Percentiles rank a stretch among this genome's conserved stretches.
These are phyloP conservation scores for Acridotheres tristis DNA, from an alignment of 2,797 vertebrate genomes.

Conservation along the genomic window DNA sequence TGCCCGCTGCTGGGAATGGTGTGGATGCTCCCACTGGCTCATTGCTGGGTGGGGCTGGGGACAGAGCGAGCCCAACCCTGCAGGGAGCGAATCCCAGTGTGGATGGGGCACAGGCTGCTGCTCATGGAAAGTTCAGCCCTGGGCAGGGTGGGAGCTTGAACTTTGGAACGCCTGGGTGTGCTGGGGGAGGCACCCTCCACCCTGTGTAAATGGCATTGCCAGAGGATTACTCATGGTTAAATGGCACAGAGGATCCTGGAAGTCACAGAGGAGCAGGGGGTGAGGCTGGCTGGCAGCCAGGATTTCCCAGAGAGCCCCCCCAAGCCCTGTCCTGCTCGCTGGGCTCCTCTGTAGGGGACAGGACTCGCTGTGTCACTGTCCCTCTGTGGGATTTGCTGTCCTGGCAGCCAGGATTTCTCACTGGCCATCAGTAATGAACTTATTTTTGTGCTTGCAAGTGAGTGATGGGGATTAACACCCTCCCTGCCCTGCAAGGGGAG, in stretches of 20 bases:
- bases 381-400: neutral
- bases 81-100: rapidly evolving
- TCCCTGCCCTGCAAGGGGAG: neutral
- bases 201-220: neutral
- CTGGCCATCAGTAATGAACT: neutral
- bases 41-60: neutral
- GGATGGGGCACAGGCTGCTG: neutral
- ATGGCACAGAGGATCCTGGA: neutral
- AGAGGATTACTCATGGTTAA: neutral
- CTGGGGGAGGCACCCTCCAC: neutral
- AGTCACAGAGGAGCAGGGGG: neutral
- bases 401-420: neutral
- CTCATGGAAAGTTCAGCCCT: neutral
- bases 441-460: neutral
- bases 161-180: slow-evolving; percentile 17
- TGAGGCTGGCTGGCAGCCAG: neutral
- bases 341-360: neutral
- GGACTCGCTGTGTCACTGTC: neutral
- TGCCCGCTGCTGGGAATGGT: neutral
- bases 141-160: slow-evolving; percentile 19
- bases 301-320: neutral
- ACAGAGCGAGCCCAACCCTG: neutral
- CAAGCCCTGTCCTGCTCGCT: neutral
- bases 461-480: neutral
- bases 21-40: neutral